Evolutionary conservation across 1,140 invertebrate species (phyloP), one percentile per base, ranked within the genome.

Genomic region (Ptiloglossa arizonensis): DNA sequence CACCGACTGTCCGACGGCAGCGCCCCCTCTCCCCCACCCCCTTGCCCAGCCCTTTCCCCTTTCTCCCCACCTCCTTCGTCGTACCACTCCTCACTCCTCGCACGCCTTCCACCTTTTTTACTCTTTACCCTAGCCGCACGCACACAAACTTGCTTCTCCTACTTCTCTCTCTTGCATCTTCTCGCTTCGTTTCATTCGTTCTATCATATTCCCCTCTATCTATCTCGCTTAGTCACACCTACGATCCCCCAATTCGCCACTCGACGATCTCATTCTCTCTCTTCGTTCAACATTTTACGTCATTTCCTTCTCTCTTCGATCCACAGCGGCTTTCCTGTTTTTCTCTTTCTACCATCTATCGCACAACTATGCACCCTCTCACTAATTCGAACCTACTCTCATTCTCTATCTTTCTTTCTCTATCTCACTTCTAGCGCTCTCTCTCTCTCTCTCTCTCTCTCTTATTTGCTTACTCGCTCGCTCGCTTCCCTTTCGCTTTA

Each of bases 1-100:
- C 89, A 88, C 88, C 88, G 89, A 88, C 88, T 89, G 87, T 70
- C 85, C 89, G 89, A 89, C 73, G 64, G 59, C 82, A 90, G 89
- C 90, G 89, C 89, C 90, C 87, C 80, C 85, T 67, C 71, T 56
- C 73, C 79, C 79, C 56, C 78, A 66, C 76, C 57, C 72, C 41
- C 27, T 29, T 67, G 56, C 57, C 44, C 32, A n/a, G 3, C 63
- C 17, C 69, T 52, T 22, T 32, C 60, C 63, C 48, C 68, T 71
- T 63, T 41, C 27, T 32, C 44, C 32, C 79, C 24, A 48, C 73
- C 56, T 22, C 44, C 13, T 13, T 9, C 41, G 13, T 35, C 35
- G 62, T 6, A 19, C 71, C 54, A 56, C 60, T 41, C 56, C 56
- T 19, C 52, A 19, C 22, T 38, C 46, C 44, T 56, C 22, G 48